phyloP scores from a whole-genome alignment of 2,113 vertebrate species.

The Bos taurus region ARS-UCD2.0 NC_037332.1:56127501-56128000 shows the following conservation, averaged over 20 bases:
- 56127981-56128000: background rate
- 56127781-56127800: conserved; percentile 8
- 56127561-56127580: conserved; percentile 39
- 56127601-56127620: conserved; percentile 21
- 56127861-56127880: background rate
- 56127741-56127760: background rate
- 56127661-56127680: conserved; percentile 36
- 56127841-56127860: conserved; percentile 21
- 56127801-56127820: conserved; percentile 26
- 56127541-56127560: conserved; percentile 36
- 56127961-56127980: background rate
- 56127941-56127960: background rate
- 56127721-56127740: background rate
- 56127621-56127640: conserved; percentile 48
- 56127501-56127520: conserved; percentile 16
- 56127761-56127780: conserved; percentile 23
- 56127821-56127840: background rate
- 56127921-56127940: background rate
- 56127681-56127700: conserved; percentile 17
- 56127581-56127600: conserved; percentile 43
- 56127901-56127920: background rate
- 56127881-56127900: background rate
- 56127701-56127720: conserved; percentile 7
- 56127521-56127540: conserved; percentile 41
- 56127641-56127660: conserved; percentile 44